Conservation (phyloP, 1,140 invertebrate genomes). For the Chlorops oryzae region DNA sequence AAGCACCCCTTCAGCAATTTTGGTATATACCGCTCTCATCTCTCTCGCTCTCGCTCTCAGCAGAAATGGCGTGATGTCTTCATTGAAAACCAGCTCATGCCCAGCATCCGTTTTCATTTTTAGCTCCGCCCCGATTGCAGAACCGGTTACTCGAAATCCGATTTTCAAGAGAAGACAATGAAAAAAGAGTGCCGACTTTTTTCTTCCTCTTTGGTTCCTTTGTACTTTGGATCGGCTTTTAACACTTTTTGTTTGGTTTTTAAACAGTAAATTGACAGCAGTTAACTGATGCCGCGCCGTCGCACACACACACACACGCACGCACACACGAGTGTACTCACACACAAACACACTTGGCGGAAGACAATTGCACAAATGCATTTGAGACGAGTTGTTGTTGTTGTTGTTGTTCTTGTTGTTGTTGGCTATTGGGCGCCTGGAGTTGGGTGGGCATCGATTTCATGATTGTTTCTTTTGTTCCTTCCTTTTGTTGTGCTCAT, state of each 20-base stretch:
- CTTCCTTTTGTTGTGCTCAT: no score
- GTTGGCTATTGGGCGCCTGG: no score
- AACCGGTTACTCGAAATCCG: not conserved
- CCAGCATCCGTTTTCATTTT: not conserved
- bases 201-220: constrained; percentile 38
- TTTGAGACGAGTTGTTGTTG: not conserved
- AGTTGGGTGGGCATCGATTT: no score
- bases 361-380: no score
- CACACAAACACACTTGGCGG: no score
- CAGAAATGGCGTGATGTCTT: not conserved
- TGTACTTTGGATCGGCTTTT: constrained; percentile 40
- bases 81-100: not conserved
- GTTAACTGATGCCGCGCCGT: constrained; percentile 37
- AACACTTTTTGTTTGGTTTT: constrained; percentile 47
- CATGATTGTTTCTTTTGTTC: no score
- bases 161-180: not conserved
- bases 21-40: no score
- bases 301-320: not conserved
- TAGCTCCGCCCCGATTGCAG: not conserved
- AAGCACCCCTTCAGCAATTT: no score
- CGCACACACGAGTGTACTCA: not conserved
- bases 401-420: not conserved
- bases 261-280: constrained; percentile 48
- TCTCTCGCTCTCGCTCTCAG: not conserved
- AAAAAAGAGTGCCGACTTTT: not conserved